Evolutionary conservation across 2,113 vertebrate species (phyloP), one percentile per base, ranked within the genome.

Genomic region (Nestor notabilis): DNA sequence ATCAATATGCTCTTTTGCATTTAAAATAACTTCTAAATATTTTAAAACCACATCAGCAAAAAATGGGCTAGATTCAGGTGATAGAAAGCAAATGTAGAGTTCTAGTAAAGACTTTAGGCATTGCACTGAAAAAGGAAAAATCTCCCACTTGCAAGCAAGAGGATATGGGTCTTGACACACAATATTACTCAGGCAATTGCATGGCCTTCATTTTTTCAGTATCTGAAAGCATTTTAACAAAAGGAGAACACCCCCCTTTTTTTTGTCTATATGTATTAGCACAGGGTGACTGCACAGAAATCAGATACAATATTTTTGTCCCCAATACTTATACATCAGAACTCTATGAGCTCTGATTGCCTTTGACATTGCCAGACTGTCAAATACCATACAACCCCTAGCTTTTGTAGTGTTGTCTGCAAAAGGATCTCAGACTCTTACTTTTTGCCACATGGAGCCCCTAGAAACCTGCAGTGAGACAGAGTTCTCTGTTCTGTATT

Each of bases 1-100:
- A 89, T 75, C 86, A 87, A 87, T 77, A 94, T 1, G 13, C 2
- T 89, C n/a, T 95, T 97, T 94, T 91, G 76, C 86, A 97, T 93
- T 96, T 94, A 87, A 95, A 91, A 76, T 85, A 84, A 79, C 65
- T 64, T 55, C 37, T 71, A 86, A 83, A 74, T 93, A 89, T 33
- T 90, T 90, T 55, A 58, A 84, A 96, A 90, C 25, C 41, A 56
- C 81, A 25, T 24, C 72, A 37, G 92, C 65, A 83, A 97, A 89
- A 93, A 96, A 47, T 9, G 5, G 41, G 28, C 17, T 61, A 27
- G 25, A 82, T 92, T 79, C 80, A 63, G 52, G 50, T 55, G 49
- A 63, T 2, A 68, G 64, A 90, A 90, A 86, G 43, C 61, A 87
- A 79, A 84, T 29, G 20, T 10, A 76, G 19, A 61, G 15, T 13